Base-by-base conservation (phyloP, 1,140 invertebrate species). In the Caenorhabditis brenneri region DNA sequence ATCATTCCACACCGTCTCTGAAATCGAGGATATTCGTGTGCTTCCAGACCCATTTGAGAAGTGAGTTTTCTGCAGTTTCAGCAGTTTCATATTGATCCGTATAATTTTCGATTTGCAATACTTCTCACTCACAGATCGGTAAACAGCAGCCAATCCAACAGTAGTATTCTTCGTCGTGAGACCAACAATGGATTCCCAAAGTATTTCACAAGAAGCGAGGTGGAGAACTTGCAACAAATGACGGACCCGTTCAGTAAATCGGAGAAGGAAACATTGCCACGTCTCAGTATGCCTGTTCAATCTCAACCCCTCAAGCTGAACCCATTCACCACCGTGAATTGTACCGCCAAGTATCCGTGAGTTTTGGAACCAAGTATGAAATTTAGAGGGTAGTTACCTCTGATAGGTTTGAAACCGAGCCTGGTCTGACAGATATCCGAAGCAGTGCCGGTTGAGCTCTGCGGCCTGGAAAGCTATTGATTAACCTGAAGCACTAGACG, bases 181-280 rank as follows among this genome's bases (percentile, higher is more conserved):
- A 74, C 36, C 19, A 74, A 46, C 65, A 58, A 27, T 27, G 36
- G 36, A 15, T 42, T 42, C 15, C 65, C 65, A 46, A 39, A 74
- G 22, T 74, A 42, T 42, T 74, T 74, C 65, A 74, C 65, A 3
- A 5, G 22, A 74, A 74, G 65, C 36, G 65, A 74, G 46, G 65
- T 74, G 33, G 36, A 74, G 22, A 46, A n/a, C 15, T 36, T 74
- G 42, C 65, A 74, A 27, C 16, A 74, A 4, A 74, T 74, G 65
- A 74, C 65, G 10, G 65, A 74, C 12, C 65, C 33, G n/a, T 74
- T 74, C 15, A 42, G 65, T 36, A 65, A n/a, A 36, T 65, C 58
- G 12, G 58, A 65, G 0, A 58, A 58, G 19, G 49, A 51, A 29
- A 24, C 6, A 3, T n/a, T 51, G 5, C 48, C 48, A 51, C 48